Conservation (phyloP, 2,113 vertebrate species). For the Neolamprologus hecqui region DNA sequence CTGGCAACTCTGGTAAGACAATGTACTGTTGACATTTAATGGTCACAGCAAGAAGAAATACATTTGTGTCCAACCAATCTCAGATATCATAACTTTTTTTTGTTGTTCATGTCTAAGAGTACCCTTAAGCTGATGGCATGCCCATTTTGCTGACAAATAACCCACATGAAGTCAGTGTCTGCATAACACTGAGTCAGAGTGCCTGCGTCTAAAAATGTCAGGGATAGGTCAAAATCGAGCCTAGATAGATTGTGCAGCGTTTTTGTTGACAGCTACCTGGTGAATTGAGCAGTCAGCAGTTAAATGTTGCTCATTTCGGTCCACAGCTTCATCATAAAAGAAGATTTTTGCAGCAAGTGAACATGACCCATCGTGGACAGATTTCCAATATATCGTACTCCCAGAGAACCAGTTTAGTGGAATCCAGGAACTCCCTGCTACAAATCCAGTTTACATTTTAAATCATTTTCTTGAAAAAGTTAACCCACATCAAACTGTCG, state of each 20-base stretch:
- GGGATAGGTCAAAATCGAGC: slow-evolving; percentile 52
- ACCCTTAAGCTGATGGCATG: neutral
- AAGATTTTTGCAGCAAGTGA: neutral
- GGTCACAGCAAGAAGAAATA: neutral
- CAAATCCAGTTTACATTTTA: neutral
- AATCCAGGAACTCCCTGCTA: neutral
- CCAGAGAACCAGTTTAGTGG: neutral
- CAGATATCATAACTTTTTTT: neutral
- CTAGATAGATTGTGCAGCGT: slow-evolving; percentile 12
- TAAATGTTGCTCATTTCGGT: slow-evolving; percentile 30
- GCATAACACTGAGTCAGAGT: slow-evolving; percentile 5
- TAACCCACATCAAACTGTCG: neutral
- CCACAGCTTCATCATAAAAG: slow-evolving; percentile 17
- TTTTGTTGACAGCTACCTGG: slow-evolving; percentile 33
- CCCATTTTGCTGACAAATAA: slow-evolving; percentile 46
- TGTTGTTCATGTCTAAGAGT: neutral
- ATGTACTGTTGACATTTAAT: slow-evolving; percentile 2
- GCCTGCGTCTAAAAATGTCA: slow-evolving; percentile 53
- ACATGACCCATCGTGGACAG: neutral
- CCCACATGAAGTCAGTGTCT: slow-evolving; percentile 23
- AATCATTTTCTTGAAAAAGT: neutral
- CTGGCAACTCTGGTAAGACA: neutral
- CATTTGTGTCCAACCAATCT: neutral
- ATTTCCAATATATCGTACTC: neutral
- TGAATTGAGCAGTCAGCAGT: slow-evolving; percentile 41